A percentile compares a stretch with the other conserved stretches of the same genome.
Evolutionary conservation across 2,888 invertebrate species (phyloP).

Genomic region (Mimumesa dahlbomi): DNA sequence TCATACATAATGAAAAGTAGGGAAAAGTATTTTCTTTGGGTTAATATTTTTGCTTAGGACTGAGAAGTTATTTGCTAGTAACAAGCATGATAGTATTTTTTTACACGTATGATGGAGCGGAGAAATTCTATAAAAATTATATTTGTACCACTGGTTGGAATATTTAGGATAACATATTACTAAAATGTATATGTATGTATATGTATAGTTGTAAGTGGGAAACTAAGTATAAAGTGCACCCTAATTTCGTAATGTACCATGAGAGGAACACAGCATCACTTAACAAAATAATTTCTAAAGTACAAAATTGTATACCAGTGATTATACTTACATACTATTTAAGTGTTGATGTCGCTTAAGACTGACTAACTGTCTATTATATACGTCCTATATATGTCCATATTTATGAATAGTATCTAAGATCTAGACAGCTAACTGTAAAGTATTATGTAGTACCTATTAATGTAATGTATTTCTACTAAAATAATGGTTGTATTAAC

Average conservation of each 20-base stretch:
- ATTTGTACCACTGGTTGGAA: no score
- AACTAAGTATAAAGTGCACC: background rate
- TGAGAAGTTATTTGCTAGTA: no score
- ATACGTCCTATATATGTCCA: conserved; percentile 21
- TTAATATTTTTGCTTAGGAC: no score
- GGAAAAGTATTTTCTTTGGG: no score
- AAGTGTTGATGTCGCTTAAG: conserved; percentile 1
- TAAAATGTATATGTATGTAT: no score
- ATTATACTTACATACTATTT: background rate
- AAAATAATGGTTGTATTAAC: no score
- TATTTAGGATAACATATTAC: no score
- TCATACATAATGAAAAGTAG: background rate
- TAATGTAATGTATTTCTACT: background rate
- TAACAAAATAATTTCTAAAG: background rate
- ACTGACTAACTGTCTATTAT: conserved; percentile 20
- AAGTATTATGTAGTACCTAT: conserved; percentile 34
- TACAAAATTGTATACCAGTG: conserved; percentile 2
- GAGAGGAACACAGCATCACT: background rate
- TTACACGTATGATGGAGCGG: no score
- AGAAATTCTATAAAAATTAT: no score
- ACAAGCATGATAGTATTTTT: no score
- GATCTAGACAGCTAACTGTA: background rate
- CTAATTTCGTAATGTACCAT: background rate
- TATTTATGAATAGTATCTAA: background rate
- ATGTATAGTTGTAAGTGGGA: background rate